phyloP scores from a whole-genome alignment of 2,888 invertebrate species.

The Xylota segnis region DNA sequence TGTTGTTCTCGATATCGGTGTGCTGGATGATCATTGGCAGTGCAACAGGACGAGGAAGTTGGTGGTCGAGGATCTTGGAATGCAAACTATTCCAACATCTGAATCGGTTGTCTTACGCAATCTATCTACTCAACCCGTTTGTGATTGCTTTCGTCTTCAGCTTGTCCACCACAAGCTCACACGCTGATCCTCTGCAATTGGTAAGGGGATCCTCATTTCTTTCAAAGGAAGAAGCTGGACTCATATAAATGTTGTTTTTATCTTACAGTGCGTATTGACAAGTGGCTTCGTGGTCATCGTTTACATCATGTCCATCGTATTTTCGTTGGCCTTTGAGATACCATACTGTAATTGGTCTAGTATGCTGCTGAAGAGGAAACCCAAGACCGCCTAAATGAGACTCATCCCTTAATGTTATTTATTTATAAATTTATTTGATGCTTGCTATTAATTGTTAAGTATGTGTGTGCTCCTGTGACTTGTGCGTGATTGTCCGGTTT shows the following conservation, averaged over 20 bases:
- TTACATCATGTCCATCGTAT: constrained; percentile 57
- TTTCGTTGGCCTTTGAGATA: constrained; percentile 66
- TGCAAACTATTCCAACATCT: constrained; percentile 84
- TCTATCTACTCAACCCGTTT: constrained; percentile 87
- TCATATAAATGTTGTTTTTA: constrained; percentile 1
- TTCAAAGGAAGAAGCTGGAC: background rate
- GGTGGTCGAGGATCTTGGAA: constrained; percentile 84
- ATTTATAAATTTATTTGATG: constrained; percentile 51
- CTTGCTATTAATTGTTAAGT: constrained; percentile 46
- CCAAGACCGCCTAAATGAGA: constrained; percentile 57
- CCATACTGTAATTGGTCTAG: constrained; percentile 70
- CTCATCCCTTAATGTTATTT: constrained; percentile 45
- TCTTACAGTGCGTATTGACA: constrained; percentile 77
- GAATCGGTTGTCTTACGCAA: constrained; percentile 86
- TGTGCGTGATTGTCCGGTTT: constrained; percentile 20
- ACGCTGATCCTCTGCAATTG: constrained; percentile 84
- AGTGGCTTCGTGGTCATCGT: constrained; percentile 78
- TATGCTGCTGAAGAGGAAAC: constrained; percentile 48
- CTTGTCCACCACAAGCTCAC: constrained; percentile 82
- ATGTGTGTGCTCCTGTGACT: constrained; percentile 27
- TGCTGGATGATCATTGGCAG: constrained; percentile 87
- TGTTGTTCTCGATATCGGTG: constrained; percentile 86
- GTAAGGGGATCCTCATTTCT: constrained; percentile 77
- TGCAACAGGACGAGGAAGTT: constrained; percentile 85
- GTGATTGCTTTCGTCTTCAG: constrained; percentile 85